A percentile compares a stretch with the other conserved stretches of the same genome.
These are phyloP conservation scores for Drosophila busckii DNA, from an alignment of 1,140 invertebrate genomes.

Conservation along the genomic window DNA sequence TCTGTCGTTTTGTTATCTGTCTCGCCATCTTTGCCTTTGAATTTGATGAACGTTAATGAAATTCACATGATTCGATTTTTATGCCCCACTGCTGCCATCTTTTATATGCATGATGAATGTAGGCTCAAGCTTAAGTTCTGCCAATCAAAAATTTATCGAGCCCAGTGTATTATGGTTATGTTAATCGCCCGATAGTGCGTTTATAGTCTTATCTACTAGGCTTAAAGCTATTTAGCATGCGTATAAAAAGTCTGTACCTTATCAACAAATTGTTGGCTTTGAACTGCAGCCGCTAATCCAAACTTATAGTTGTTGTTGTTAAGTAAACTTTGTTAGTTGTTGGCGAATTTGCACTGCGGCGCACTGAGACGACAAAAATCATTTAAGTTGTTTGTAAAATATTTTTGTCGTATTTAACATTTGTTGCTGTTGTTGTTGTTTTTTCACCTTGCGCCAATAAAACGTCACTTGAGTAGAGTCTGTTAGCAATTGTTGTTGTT, in stretches of 20 bases:
- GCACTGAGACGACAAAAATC: constrained; percentile 19
- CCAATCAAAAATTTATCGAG: constrained; percentile 38
- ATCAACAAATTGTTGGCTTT: constrained; percentile 4
- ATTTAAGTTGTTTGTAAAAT: constrained; percentile 30
- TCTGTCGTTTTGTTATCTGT: constrained; percentile 41
- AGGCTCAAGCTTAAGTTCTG: constrained; percentile 29
- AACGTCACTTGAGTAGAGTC: constrained; percentile 63
- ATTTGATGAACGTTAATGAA: constrained; percentile 63
- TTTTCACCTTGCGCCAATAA: constrained; percentile 70
- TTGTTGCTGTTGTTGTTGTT: constrained; percentile 14
- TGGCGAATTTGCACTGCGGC: constrained; percentile 1
- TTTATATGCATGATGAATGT: constrained; percentile 55
- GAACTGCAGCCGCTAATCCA: constrained; percentile 27
- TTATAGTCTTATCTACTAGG: constrained; percentile 1
- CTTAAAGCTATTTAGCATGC: constrained; percentile 5
- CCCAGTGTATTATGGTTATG: constrained; percentile 31
- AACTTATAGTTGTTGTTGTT: constrained; percentile 6
- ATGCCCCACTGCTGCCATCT: constrained; percentile 28
- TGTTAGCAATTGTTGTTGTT: constrained; percentile 26
- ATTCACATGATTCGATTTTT: constrained; percentile 62
- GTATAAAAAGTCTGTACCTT: no score
- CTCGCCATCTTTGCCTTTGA: constrained; percentile 48
- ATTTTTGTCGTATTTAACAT: constrained; percentile 13
- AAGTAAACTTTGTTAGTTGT: not conserved
- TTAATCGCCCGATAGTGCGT: constrained; percentile 28